Percentiles rank a stretch among this genome's conserved stretches.
Conservation (phyloP, 30 jellyfish, hydroid and myxozoan genomes). For the Hydra vulgaris region DNA sequence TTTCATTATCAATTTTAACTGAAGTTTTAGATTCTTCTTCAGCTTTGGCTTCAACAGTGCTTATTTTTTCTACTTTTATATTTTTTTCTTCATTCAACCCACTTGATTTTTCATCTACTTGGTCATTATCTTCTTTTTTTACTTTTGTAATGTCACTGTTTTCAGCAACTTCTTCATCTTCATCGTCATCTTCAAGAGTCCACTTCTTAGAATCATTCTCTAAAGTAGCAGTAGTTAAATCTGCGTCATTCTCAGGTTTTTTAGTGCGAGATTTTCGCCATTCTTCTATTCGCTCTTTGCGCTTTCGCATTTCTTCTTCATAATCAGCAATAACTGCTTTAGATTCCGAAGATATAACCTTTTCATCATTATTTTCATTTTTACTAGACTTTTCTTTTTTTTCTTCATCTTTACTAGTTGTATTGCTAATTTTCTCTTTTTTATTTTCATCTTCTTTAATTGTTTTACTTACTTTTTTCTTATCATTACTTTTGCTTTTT, state of each 20-base stretch:
- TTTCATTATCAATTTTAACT: background rate
- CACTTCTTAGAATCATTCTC: constrained; percentile 37
- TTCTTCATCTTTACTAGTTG: constrained; percentile 14
- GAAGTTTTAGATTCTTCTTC: background rate
- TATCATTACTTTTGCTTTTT: constrained; percentile 13
- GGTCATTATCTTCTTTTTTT: background rate
- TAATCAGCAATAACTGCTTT: constrained; percentile 25
- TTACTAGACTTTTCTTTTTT: constrained; percentile 13
- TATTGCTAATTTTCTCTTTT: constrained; percentile 14
- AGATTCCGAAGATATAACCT: background rate
- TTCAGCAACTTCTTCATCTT: constrained; percentile 57
- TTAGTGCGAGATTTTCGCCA: constrained; percentile 78
- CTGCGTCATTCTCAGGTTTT: constrained; percentile 19
- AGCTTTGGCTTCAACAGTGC: background rate
- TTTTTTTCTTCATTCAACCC: background rate
- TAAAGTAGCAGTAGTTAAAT: background rate
- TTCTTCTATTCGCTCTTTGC: constrained; percentile 94
- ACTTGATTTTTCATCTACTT: background rate
- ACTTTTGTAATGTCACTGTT: background rate
- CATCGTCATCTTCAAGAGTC: constrained; percentile 91
- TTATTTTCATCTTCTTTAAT: constrained; percentile 14
- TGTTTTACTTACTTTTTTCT: constrained; percentile 8
- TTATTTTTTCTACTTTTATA: background rate
- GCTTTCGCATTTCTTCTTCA: constrained; percentile 84
- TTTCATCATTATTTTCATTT: background rate